phyloP scores from a whole-genome alignment of 2,797 vertebrate genomes.

The Alfaro cultratus region DNA sequence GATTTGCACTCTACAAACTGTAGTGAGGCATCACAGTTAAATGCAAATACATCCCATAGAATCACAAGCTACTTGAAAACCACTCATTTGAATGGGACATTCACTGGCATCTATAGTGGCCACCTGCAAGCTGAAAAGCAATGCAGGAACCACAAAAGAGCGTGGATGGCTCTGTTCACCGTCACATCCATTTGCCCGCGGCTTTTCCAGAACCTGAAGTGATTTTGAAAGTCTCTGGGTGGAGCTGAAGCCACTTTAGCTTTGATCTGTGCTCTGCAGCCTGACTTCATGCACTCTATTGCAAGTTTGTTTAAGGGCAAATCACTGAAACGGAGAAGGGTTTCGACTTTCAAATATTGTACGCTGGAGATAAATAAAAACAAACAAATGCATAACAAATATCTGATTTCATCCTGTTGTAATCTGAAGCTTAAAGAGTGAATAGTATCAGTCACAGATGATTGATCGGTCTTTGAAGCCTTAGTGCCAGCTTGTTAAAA shows the following conservation, averaged over 20 bases:
- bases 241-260: constrained; percentile 27
- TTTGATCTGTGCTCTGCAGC: constrained; percentile 23
- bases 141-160: constrained; percentile 6
- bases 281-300: constrained; percentile 10
- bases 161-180: background rate
- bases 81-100: constrained; percentile 27
- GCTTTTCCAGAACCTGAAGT: constrained; percentile 9
- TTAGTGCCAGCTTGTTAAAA: constrained; percentile 38
- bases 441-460: background rate
- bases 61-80: background rate
- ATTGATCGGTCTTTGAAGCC: background rate
- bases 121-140: constrained; percentile 25
- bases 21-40: background rate
- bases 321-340: background rate
- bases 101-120: background rate
- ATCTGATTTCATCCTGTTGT: background rate
- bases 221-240: constrained; percentile 18
- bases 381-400: background rate
- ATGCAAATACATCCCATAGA: constrained; percentile 28
- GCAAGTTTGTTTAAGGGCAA: constrained; percentile 6
- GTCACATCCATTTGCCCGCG: constrained; percentile 7
- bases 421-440: background rate
- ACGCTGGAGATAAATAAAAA: background rate
- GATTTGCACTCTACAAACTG: background rate
- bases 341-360: background rate